phyloP scores from a whole-genome alignment of 2,888 invertebrate genomes.

The Syritta pipiens region DNA sequence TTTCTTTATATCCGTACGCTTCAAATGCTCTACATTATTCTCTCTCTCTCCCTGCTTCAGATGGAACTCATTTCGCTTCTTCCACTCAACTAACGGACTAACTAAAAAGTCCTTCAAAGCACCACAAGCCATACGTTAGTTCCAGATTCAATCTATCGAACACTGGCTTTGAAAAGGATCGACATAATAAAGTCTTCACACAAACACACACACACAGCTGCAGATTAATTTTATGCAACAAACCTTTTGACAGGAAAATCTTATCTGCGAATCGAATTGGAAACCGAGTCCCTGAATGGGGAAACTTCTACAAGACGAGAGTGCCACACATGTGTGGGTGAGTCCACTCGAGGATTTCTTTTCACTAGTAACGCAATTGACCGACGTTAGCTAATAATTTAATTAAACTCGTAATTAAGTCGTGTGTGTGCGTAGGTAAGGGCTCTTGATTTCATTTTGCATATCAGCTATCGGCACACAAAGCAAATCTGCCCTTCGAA shows the following conservation, averaged over 20 bases:
- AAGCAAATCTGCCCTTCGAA: no score
- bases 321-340: background rate
- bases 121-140: background rate
- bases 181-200: background rate
- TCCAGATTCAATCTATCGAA: slow-evolving; percentile 18
- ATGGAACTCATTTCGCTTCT: no score
- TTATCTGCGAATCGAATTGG: slow-evolving; percentile 43
- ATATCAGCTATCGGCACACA: slow-evolving; percentile 24
- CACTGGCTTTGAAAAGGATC: slow-evolving; percentile 8
- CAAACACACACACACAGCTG: no score
- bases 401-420: slow-evolving; percentile 29
- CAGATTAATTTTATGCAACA: slow-evolving; percentile 32
- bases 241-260: slow-evolving; percentile 28
- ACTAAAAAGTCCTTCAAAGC: slow-evolving; percentile 19
- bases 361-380: slow-evolving; percentile 44
- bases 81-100: slow-evolving; percentile 17
- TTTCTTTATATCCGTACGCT: no score
- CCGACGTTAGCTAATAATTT: slow-evolving; percentile 51
- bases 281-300: background rate
- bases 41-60: no score
- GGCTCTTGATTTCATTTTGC: slow-evolving; percentile 17
- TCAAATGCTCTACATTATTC: no score
- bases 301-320: background rate
- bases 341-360: background rate
- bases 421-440: background rate